These are phyloP conservation scores for Rutilus rutilus DNA, from an alignment of 2,113 vertebrate species.

Conservation along the genomic window DNA sequence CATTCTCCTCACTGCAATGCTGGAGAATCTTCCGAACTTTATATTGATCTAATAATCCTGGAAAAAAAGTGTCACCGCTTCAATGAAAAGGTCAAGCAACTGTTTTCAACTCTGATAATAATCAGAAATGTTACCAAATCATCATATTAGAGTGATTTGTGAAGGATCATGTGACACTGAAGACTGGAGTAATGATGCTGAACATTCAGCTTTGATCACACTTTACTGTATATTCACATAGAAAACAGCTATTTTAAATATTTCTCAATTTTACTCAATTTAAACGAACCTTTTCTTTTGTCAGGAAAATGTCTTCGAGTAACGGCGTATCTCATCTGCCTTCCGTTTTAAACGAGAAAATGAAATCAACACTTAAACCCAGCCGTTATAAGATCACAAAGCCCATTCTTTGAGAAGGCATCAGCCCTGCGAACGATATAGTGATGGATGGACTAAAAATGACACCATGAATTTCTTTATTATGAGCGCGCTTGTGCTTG, in stretches of 20 bases:
- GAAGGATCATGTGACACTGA: background rate
- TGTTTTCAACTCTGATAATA: background rate
- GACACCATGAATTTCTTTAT: conserved; percentile 78
- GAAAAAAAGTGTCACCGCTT: background rate
- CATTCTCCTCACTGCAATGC: conserved; percentile 52
- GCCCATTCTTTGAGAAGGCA: conserved; percentile 29
- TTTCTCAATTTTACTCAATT: background rate
- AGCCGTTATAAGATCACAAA: conserved; percentile 51
- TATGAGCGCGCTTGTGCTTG: conserved; percentile 71
- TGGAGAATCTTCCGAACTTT: background rate
- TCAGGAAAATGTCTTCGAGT: conserved; percentile 46
- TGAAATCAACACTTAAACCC: conserved; percentile 65
- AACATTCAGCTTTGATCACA: background rate
- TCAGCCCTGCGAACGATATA: conserved; percentile 67
- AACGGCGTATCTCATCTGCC: conserved; percentile 67
- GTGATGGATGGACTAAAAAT: conserved; percentile 73
- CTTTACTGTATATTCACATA: background rate
- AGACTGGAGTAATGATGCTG: background rate
- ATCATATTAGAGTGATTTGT: background rate
- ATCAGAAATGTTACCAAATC: background rate
- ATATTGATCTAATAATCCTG: background rate
- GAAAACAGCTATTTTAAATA: background rate
- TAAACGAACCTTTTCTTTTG: background rate
- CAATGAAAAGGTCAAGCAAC: background rate
- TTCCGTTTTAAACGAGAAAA: conserved; percentile 72